Conservation (phyloP, 2,113 vertebrate species). For the Cebus imitator region DNA sequence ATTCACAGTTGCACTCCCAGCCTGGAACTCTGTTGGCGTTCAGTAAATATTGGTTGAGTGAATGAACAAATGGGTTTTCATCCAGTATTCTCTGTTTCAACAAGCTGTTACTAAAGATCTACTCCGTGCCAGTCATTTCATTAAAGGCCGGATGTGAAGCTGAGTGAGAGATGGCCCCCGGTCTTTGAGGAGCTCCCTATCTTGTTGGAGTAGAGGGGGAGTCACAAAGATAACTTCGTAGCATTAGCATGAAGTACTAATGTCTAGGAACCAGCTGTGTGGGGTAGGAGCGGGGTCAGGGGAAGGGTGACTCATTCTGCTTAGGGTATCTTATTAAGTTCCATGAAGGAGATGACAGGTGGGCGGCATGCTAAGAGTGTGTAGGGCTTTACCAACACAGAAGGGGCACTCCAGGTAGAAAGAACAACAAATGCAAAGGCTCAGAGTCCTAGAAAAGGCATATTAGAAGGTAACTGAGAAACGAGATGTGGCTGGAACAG, state of each 20-base stretch:
- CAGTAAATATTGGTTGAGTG: background rate
- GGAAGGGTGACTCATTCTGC: background rate
- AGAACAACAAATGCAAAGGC: background rate
- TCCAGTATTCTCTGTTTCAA: background rate
- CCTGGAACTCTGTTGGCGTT: too few relatives aligned
- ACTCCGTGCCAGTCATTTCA: background rate
- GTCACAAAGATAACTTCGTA: background rate
- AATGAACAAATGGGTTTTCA: background rate
- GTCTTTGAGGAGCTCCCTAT: background rate
- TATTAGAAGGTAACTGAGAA: too few relatives aligned
- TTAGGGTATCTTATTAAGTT: too few relatives aligned
- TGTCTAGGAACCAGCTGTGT: background rate
- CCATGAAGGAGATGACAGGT: background rate
- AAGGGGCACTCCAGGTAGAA: background rate
- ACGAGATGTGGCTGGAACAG: fast-evolving
- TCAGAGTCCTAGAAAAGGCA: background rate
- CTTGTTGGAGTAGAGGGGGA: background rate
- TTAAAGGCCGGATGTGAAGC: background rate
- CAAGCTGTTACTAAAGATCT: background rate
- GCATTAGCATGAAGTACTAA: background rate
- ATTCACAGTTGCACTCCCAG: background rate
- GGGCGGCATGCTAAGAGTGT: background rate
- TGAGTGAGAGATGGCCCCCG: background rate
- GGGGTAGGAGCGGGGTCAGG: too few relatives aligned
- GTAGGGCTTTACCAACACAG: background rate